Evolutionary conservation across 1,140 invertebrate species (phyloP), one percentile per base, ranked within the genome.

Genomic region (Lerema accius): DNA sequence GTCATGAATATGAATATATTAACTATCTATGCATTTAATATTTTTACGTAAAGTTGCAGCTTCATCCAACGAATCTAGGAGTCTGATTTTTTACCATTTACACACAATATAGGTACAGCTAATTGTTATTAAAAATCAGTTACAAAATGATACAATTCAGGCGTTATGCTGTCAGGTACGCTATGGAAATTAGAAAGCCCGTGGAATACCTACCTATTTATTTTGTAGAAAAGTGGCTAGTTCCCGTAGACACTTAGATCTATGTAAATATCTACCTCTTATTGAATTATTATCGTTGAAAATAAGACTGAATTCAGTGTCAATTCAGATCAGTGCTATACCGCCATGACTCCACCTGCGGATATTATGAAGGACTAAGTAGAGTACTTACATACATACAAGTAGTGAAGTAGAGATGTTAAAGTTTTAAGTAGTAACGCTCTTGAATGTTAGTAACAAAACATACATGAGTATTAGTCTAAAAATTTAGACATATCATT

Each of bases 251-350:
- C 89, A 88, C 1, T 15, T 51, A 51, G 49, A 35, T 16, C 17
- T 59, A 9, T 59, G 56, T 59, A 59, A 59, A 59, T 59, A 88
- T 82, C 82, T 90, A 87, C 85, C 85, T 90, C 87, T 82, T 82
- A 84, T 76, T 82, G 76, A 76, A 48, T 65, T 72, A 63, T 51
- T 61, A 65, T 74, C 76, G 76, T 82, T 76, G 73, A 73, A 84
- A 78, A 79, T 69, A 90, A 91, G 90, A 91, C 90, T 91, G 90
- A 91, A 91, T 91, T 89, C 85, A 77, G 84, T 84, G 90, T 91
- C 90, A 91, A 91, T 91, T 91, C 89, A 89, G 88, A 84, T 78
- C 79, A 78, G 71, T 59, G 65, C 32, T 69, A 55, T 58, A 65
- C 66, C 50, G 32, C 26, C 11, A 32, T 43, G 32, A 49, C 46